Percentiles rank a stretch among this genome's conserved stretches.
Evolutionary conservation across 2,888 invertebrate genomes (phyloP).

Genomic region (Osedax fenrisi): DNA sequence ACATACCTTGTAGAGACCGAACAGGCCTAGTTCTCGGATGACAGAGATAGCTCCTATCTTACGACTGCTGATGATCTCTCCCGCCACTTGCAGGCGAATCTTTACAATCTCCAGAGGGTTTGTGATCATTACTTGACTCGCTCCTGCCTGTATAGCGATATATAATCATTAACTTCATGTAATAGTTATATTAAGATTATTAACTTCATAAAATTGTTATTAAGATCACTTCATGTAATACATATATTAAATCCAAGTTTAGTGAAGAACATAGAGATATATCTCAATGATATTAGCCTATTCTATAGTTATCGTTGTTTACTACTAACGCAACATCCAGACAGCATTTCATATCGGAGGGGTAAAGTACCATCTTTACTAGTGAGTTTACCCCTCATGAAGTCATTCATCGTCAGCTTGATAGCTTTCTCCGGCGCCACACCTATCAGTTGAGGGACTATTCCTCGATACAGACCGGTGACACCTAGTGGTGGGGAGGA

Average conservation of each 20-base stretch:
- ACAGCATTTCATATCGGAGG: conserved; percentile 71
- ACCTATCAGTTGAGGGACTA: conserved; percentile 89
- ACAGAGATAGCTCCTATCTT: conserved; percentile 68
- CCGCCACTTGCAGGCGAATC: conserved; percentile 92
- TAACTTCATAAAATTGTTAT: no score
- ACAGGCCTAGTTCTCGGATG: conserved; percentile 81
- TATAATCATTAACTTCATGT: no score
- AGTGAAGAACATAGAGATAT: background rate
- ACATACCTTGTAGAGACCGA: conserved; percentile 86
- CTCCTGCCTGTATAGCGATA: conserved; percentile 45
- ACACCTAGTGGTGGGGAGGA: conserved; percentile 55
- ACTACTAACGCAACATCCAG: conserved; percentile 77
- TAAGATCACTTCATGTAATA: no score
- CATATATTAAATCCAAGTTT: no score
- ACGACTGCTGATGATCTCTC: conserved; percentile 70
- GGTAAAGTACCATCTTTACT: conserved; percentile 63
- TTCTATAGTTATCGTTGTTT: no score
- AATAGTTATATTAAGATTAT: no score
- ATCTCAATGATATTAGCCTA: no score
- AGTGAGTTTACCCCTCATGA: conserved; percentile 82
- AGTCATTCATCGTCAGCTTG: conserved; percentile 89
- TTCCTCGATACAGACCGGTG: conserved; percentile 72
- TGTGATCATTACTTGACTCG: conserved; percentile 82
- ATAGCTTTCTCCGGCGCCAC: conserved; percentile 99
- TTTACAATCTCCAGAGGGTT: conserved; percentile 98